Evolutionary conservation across 2,888 invertebrate genomes (phyloP), one percentile per base, ranked within the genome.

Genomic region (Schizotus pectinicornis): DNA sequence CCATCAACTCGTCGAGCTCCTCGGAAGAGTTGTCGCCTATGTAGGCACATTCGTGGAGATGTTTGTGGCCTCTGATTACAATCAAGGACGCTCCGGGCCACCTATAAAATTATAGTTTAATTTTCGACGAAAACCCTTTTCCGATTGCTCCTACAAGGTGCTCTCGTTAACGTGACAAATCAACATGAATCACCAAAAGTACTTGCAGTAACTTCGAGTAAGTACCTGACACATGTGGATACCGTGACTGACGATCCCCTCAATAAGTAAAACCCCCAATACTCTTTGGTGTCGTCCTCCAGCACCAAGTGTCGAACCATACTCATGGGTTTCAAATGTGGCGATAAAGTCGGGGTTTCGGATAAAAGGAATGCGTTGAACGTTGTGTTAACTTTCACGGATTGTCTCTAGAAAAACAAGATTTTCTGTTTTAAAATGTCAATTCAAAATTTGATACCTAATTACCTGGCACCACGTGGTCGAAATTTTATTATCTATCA

Each of bases 1-100:
- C 77, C 67, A 77, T 71, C 6, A 79, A 53, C 69, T 90, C 89
- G 14, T 89, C 88, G 6, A 88, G 75, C 67, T 91, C 90, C 72
- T 91, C 91, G 0, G 90, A 89, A 0, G 90, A 91, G 71, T 91
- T 87, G 71, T 91, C 90, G 0, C 91, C 91, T 47, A 91, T 90
- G 78, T 90, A 91, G 0, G 91, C 90, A 72, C 91, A 91, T 68
- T 90, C 88, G 68, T 90, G 88, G 0, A 91, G 82, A 73, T 91
- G 88, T 63, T 87, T 88, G 79, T 90, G 89, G 0, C 91, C 91
- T 70, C 88, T 84, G 56, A 91, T 89, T 75, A 91, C 86, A 56
- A 91, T 88, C 38, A 91, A 80, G 0, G 90, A 90, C 0, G 90
- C 89, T 0, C 91, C 91, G 0, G 89, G 90, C 84, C 86, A 88